Conservation (phyloP, 2,113 vertebrate genomes). For the Lagopus leucura region DNA sequence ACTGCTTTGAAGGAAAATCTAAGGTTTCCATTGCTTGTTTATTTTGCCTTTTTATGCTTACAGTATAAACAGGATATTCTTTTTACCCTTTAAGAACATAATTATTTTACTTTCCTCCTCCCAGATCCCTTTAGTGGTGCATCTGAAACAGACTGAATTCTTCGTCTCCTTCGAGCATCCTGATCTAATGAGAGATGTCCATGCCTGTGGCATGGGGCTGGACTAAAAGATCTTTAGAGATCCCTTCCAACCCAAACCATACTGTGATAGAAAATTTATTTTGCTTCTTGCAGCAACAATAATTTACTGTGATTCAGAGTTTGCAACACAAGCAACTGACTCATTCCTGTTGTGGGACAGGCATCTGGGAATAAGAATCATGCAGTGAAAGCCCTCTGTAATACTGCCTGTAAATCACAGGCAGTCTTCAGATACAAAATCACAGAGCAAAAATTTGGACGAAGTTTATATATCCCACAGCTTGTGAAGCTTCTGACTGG, state of each 20-base stretch:
- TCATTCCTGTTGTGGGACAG: background rate
- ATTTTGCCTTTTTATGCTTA: background rate
- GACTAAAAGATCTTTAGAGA: too few relatives aligned
- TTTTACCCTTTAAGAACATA: background rate
- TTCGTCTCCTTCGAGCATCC: background rate
- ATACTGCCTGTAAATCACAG: background rate
- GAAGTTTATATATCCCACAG: accelerated
- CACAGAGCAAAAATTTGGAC: background rate
- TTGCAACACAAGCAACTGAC: background rate
- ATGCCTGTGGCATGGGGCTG: too few relatives aligned
- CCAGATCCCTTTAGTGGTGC: background rate
- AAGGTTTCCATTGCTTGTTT: background rate
- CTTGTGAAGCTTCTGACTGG: background rate
- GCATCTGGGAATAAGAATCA: background rate
- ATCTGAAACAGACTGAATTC: background rate
- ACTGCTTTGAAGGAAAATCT: background rate
- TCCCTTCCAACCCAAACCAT: background rate
- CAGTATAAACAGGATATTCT: background rate
- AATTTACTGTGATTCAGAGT: background rate
- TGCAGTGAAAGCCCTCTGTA: background rate
- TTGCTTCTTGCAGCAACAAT: background rate
- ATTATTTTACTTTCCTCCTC: background rate
- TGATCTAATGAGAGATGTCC: background rate
- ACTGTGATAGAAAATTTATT: background rate
- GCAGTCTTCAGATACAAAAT: background rate